A percentile compares a stretch with the other conserved stretches of the same genome.
phyloP scores from a whole-genome alignment of 2,888 invertebrate genomes.

The Athripsodes cinereus region DNA sequence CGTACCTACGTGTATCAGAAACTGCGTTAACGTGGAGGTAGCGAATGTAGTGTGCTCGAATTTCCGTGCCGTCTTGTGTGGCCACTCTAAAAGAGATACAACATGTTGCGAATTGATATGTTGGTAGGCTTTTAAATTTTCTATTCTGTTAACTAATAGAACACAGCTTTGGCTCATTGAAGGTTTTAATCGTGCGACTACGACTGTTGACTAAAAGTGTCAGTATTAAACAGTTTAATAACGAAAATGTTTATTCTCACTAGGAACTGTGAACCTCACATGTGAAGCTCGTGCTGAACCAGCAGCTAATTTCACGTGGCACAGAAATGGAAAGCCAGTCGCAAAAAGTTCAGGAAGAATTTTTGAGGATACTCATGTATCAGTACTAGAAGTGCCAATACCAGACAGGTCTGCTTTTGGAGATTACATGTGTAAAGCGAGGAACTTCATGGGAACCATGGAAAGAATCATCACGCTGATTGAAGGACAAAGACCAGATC shows the following conservation, averaged over 20 bases:
- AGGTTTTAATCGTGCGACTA: too few species aligned
- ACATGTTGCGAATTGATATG: too few species aligned
- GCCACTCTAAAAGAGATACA: too few species aligned
- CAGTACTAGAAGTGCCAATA: constrained; percentile 34
- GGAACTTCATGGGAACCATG: constrained; percentile 46
- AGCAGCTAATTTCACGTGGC: constrained; percentile 50
- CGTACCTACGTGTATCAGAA: too few species aligned
- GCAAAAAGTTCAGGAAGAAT: constrained; percentile 33
- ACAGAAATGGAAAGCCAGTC: constrained; percentile 30
- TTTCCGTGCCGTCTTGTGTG: too few species aligned
- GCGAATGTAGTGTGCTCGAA: too few species aligned
- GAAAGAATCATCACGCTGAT: constrained; percentile 45
- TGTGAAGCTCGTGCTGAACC: constrained; percentile 54
- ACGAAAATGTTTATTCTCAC: background rate
- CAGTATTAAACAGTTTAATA: background rate
- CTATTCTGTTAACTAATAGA: too few species aligned
- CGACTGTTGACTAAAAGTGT: too few species aligned
- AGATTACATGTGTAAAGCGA: constrained; percentile 49
- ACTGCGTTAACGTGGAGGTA: too few species aligned
- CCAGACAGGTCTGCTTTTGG: constrained; percentile 39
- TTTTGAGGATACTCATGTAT: constrained; percentile 34
- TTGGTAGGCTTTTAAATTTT: too few species aligned
- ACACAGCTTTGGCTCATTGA: too few species aligned
- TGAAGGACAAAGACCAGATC: constrained; percentile 48
- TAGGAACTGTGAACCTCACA: constrained; percentile 50